These are phyloP conservation scores for Paradoxurus hermaphroditus DNA, from an alignment of 2,113 vertebrate genomes.

Conservation along the genomic window DNA sequence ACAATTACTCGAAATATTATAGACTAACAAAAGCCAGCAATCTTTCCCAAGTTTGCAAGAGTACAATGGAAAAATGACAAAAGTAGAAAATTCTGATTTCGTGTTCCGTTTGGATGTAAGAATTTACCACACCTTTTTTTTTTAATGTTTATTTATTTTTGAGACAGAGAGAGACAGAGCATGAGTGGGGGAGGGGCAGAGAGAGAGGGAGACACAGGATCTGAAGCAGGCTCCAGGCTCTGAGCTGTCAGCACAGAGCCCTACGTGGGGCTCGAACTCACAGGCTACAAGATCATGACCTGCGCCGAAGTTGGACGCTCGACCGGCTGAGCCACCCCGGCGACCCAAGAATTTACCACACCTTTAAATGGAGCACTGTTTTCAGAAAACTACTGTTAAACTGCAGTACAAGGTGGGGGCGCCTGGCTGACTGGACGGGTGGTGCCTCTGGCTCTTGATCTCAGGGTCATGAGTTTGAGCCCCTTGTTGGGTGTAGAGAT, in stretches of 20 bases:
- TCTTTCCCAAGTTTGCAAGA: neutral
- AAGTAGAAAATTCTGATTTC: slow-evolving; percentile 23
- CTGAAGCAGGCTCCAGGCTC: too few relatives aligned
- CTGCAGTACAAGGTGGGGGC: neutral
- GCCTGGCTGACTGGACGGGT: neutral
- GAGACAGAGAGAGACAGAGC: too few relatives aligned
- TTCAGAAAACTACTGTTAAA: slow-evolving; percentile 25
- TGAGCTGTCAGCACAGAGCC: too few relatives aligned
- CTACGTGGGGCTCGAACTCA: too few relatives aligned
- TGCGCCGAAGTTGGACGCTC: too few relatives aligned
- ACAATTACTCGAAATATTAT: neutral
- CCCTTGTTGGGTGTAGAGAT: neutral
- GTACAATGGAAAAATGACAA: neutral
- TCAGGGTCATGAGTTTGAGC: neutral
- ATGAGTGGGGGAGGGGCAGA: too few relatives aligned
- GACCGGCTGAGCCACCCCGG: too few relatives aligned
- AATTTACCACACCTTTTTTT: neutral
- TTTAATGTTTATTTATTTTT: too few relatives aligned
- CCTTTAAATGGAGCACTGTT: neutral
- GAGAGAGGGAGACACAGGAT: too few relatives aligned
- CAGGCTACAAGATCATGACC: too few relatives aligned
- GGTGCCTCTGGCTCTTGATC: neutral
- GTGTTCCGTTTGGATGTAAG: neutral
- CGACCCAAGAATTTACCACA: neutral
- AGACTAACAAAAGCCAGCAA: neutral